These are phyloP conservation scores for Euwallacea fornicatus DNA, from an alignment of 1,140 invertebrate species.

Conservation along the genomic window DNA sequence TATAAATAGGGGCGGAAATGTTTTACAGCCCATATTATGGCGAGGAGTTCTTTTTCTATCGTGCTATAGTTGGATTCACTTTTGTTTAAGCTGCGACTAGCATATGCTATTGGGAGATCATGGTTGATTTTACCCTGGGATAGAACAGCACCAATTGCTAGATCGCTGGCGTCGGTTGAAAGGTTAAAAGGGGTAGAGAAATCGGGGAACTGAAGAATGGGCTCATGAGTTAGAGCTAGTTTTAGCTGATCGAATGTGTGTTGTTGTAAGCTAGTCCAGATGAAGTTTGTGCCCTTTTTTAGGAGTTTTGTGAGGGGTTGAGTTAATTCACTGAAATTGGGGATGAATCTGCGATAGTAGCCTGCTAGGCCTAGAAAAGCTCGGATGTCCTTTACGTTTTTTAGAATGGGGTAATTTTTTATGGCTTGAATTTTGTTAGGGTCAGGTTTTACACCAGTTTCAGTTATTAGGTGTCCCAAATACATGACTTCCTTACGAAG, in stretches of 20 bases:
- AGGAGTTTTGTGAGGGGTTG: slow-evolving; percentile 40
- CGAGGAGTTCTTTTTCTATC: slow-evolving; percentile 50
- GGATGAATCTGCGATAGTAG: slow-evolving; percentile 47
- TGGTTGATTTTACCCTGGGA: slow-evolving; percentile 43
- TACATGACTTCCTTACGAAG: slow-evolving; percentile 41
- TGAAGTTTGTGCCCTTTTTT: slow-evolving; percentile 45
- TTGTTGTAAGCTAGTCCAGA: slow-evolving; percentile 29
- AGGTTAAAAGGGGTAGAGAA: slow-evolving; percentile 49
- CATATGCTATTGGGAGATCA: slow-evolving; percentile 47
- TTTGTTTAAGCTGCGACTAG: slow-evolving; percentile 44
- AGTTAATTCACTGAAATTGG: slow-evolving; percentile 42
- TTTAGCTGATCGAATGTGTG: slow-evolving; percentile 31
- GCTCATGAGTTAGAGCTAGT: slow-evolving; percentile 37
- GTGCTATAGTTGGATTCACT: slow-evolving; percentile 45
- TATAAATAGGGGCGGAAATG: slow-evolving; percentile 52
- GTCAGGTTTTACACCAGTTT: slow-evolving; percentile 43
- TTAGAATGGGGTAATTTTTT: slow-evolving; percentile 41
- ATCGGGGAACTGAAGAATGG: slow-evolving; percentile 45
- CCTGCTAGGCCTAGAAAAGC: slow-evolving; percentile 42
- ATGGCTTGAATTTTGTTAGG: slow-evolving; percentile 42
- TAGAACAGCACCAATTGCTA: slow-evolving; percentile 47
- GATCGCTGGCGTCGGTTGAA: slow-evolving; percentile 49
- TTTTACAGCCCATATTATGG: slow-evolving; percentile 52
- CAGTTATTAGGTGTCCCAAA: slow-evolving; percentile 43
- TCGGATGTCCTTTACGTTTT: slow-evolving; percentile 44